Percentiles rank a stretch among this genome's conserved stretches.
phyloP scores from a whole-genome alignment of 1,140 invertebrate species.

The Drosophila rufa region DNA sequence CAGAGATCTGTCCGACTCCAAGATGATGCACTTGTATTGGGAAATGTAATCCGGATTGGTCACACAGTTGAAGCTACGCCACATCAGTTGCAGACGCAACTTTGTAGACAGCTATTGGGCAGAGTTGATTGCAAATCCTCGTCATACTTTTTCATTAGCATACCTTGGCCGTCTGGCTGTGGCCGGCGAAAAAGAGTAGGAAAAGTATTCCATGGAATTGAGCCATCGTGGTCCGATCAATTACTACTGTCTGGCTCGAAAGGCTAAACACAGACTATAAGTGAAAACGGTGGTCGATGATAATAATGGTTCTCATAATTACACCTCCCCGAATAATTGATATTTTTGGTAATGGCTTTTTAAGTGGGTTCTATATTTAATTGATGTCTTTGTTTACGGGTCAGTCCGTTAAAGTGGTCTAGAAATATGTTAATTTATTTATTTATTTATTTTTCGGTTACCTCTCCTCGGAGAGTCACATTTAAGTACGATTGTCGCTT shows the following conservation, averaged over 20 bases:
- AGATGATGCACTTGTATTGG: conserved; percentile 36
- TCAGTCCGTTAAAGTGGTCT: not conserved
- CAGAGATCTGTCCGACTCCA: conserved; percentile 22
- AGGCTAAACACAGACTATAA: not conserved
- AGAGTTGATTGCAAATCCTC: not conserved
- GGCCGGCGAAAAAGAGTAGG: conserved; percentile 10
- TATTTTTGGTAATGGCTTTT: conserved; percentile 42
- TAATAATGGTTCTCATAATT: conserved; percentile 29
- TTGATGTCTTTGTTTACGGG: conserved; percentile 25
- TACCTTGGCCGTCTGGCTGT: conserved; percentile 25
- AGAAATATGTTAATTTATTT: conserved; percentile 2
- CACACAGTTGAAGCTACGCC: conserved; percentile 39
- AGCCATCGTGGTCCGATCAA: conserved; percentile 23
- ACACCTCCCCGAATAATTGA: conserved; percentile 16
- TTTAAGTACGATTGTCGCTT: conserved; percentile 39
- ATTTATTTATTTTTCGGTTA: conserved; percentile 19
- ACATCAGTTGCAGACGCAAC: conserved; percentile 21
- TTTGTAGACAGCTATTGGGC: not conserved
- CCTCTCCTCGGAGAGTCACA: conserved; percentile 27
- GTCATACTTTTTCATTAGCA: not conserved
- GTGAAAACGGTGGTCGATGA: conserved; percentile 10
- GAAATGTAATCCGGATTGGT: conserved; percentile 12
- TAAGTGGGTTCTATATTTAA: conserved; percentile 33
- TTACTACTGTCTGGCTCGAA: conserved; percentile 16
- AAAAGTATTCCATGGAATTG: conserved; percentile 22